Evolutionary conservation across 1,140 invertebrate species (phyloP).

Genomic region (Magallana gigas): DNA sequence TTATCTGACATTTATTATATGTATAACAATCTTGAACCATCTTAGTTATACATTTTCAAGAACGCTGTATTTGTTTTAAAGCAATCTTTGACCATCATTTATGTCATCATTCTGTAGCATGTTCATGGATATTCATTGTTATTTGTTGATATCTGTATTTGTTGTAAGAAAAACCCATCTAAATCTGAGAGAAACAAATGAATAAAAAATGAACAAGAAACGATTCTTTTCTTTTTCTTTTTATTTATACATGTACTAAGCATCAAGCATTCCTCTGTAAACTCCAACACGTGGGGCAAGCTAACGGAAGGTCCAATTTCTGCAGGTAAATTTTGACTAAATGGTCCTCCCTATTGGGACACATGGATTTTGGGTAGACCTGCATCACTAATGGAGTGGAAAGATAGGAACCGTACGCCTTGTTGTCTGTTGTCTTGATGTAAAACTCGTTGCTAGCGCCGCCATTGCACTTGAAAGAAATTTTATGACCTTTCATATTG

Average conservation of each 20-base stretch:
- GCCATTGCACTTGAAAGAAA: not conserved
- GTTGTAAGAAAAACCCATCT: constrained; percentile 15
- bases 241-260: not conserved
- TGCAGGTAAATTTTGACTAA: constrained; percentile 37
- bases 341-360: constrained; percentile 47
- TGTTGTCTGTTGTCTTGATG: constrained; percentile 41
- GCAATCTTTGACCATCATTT: not conserved
- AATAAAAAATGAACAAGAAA: constrained; percentile 13
- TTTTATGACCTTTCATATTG: constrained; percentile 31
- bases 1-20: too few species aligned
- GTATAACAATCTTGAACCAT: too few species aligned
- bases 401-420: not conserved
- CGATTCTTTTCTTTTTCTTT: not conserved
- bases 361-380: constrained; percentile 50
- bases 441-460: constrained; percentile 47
- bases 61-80: too few species aligned
- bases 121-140: not conserved
- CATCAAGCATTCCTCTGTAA: constrained; percentile 50
- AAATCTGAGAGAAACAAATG: not conserved
- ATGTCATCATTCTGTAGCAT: not conserved
- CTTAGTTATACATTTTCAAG: too few species aligned
- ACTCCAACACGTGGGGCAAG: constrained; percentile 59
- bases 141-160: constrained; percentile 26
- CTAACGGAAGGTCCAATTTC: constrained; percentile 46
- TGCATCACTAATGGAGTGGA: not conserved